phyloP scores from a whole-genome alignment of 2,113 vertebrate genomes.

The Pimephales promelas region DNA sequence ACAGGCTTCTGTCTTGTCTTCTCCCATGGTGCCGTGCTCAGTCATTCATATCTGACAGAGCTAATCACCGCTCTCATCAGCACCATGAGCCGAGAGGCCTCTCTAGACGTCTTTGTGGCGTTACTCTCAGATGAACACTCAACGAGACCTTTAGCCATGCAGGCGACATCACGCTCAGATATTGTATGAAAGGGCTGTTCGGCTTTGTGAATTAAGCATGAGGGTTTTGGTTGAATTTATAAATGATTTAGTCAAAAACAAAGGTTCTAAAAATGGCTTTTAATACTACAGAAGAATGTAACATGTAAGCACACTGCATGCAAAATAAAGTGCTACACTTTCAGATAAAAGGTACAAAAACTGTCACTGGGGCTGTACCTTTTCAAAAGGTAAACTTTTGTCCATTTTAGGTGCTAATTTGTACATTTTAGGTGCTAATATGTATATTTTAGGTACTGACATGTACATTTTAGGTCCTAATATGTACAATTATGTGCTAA shows the following conservation, averaged over 20 bases:
- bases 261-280: neutral
- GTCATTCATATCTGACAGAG: conserved; percentile 33
- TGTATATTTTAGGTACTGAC: too few relatives aligned
- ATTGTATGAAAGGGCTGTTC: neutral
- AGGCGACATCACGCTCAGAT: neutral
- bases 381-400: too few relatives aligned
- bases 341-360: too few relatives aligned
- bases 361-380: too few relatives aligned
- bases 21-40: neutral
- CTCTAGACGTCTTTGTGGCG: neutral
- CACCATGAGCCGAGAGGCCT: neutral
- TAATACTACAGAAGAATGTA: neutral
- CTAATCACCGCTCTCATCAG: conserved; percentile 21
- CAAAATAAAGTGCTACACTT: too few relatives aligned
- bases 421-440: too few relatives aligned
- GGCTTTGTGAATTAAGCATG: neutral
- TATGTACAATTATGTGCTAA: too few relatives aligned
- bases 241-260: neutral
- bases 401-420: too few relatives aligned
- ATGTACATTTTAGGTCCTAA: too few relatives aligned
- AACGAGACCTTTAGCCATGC: neutral
- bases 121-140: conserved; percentile 12
- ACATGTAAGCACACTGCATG: too few relatives aligned
- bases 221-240: neutral
- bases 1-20: conserved; percentile 16